These are phyloP conservation scores for Philonicus albiceps DNA, from an alignment of 2,888 invertebrate genomes.

Conservation along the genomic window DNA sequence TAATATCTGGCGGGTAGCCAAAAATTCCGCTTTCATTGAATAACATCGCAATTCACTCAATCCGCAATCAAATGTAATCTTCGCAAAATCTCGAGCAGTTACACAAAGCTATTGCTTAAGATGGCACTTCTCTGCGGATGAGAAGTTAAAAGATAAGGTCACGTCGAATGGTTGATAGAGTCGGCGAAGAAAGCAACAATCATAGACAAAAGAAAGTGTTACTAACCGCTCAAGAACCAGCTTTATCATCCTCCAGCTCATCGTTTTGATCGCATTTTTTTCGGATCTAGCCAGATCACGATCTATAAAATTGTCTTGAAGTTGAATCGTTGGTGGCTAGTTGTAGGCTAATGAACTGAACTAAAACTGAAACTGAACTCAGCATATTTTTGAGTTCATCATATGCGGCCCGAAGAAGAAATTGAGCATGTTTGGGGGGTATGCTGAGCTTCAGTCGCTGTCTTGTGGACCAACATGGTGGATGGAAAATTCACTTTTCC, in stretches of 20 bases:
- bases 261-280: neutral
- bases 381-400: neutral
- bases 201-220: neutral
- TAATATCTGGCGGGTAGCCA: neutral
- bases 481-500: slow-evolving; percentile 34
- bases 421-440: neutral
- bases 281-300: neutral
- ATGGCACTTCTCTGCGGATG: neutral
- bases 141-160: neutral
- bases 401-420: neutral
- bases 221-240: neutral
- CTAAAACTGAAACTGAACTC: neutral
- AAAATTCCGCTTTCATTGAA: neutral
- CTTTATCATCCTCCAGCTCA: neutral
- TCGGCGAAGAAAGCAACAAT: neutral
- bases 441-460: neutral
- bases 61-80: neutral
- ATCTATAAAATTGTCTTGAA: neutral
- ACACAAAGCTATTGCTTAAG: neutral
- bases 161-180: neutral
- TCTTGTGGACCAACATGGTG: neutral
- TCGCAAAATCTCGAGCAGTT: neutral
- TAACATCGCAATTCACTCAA: neutral
- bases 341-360: neutral
- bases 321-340: neutral